Base-by-base conservation (phyloP, 2,113 vertebrate genomes). In the Prionailurus viverrinus region DNA sequence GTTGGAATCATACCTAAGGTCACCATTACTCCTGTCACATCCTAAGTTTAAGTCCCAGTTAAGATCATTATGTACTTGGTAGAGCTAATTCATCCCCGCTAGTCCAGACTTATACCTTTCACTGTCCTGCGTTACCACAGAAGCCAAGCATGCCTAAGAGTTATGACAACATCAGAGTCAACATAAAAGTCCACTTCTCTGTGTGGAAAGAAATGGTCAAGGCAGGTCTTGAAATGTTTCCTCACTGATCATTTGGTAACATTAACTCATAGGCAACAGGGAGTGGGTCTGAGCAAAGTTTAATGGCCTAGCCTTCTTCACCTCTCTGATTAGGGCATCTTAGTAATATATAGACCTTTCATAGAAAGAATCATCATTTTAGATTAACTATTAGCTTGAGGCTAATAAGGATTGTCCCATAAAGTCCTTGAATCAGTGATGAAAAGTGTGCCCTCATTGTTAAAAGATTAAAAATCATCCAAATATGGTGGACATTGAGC, bases 381-480 rank as follows among this genome's bases (percentile, higher is more conserved):
- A 73, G 45, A 93, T 82, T 91, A 76, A 63, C 18, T 65, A 9
- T 76, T 86, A 86, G 33, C 68, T 96, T 80, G 36, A 87, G n/a
- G 29, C 63, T 92, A 61, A 66, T 78, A 51, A 94, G 55, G 39
- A 78, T 45, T 66, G 19, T 65, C 78, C 66, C 76, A 36, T 41
- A 81, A 79, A 71, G 19, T 55, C 5, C 18, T 95, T 86, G 19
- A 86, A 91, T 48, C 21, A 92, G 4, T 55, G 53, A 66, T 78
- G 48, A 65, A 33, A 88, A 84, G 27, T 5, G 11, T 0, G 65
- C 5, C 2, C 11, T 33, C 41, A 23, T 86, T 95, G 39, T 65
- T 84, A 95, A 83, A 80, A 97, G 45, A 89, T 51, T 78, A 82
- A 66, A 93, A 92, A 78, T 4, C 3, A 81, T 90, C 39, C 51